These are phyloP conservation scores for Dasyprocta punctata DNA, from an alignment of 2,113 vertebrate genomes.

Conservation along the genomic window DNA sequence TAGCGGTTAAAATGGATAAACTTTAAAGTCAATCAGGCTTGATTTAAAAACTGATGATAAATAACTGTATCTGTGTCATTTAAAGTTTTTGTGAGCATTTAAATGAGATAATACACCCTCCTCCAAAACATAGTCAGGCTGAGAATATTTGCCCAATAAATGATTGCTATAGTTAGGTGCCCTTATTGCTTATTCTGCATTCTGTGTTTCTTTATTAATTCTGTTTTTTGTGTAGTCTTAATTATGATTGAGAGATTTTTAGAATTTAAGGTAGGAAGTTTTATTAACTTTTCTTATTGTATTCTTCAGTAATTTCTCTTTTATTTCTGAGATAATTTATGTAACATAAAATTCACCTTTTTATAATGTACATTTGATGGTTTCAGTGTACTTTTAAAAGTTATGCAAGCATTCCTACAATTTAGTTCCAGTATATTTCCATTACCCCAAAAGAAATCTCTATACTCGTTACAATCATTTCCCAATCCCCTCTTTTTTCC, in stretches of 20 bases:
- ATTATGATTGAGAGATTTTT: not conserved
- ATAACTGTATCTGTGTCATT: not conserved
- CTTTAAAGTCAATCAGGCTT: not conserved
- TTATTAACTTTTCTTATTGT: not conserved
- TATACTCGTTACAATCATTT: not conserved
- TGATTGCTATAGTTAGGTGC: not conserved
- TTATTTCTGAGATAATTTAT: constrained; percentile 23
- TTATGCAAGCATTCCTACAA: not conserved
- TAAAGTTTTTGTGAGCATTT: constrained; percentile 22
- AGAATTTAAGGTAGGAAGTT: constrained; percentile 11
- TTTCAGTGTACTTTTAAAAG: constrained; percentile 25
- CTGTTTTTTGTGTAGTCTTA: not conserved
- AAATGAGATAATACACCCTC: not conserved
- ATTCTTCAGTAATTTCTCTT: constrained; percentile 29
- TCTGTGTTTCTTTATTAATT: constrained; percentile 20
- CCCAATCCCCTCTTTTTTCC: no score
- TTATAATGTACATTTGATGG: not conserved
- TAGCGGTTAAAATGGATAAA: not conserved
- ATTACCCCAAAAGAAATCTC: not conserved
- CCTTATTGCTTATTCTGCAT: constrained; percentile 10
- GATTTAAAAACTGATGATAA: constrained; percentile 8
- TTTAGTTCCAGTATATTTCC: constrained; percentile 23
- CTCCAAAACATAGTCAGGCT: not conserved
- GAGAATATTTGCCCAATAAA: not conserved
- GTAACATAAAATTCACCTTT: not conserved